Conservation (phyloP, 2,797 vertebrate species). For the Aplochiton taeniatus region DNA sequence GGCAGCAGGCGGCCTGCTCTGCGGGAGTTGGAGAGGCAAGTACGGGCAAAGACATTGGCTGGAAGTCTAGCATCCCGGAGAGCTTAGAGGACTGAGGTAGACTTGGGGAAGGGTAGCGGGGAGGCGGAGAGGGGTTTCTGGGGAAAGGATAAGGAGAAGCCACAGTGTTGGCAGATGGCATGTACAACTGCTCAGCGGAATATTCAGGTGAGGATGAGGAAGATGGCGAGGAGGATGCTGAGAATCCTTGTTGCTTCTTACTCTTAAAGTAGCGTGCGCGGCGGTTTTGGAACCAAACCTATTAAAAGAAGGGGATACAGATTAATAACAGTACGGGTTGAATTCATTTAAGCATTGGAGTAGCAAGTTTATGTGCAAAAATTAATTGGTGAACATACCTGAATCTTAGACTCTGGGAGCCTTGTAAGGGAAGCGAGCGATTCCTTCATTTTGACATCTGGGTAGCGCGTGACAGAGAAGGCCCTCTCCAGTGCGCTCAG, state of each 20-base stretch:
- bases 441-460: constrained; percentile 62
- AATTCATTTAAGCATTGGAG: not conserved
- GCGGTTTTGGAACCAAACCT: constrained; percentile 76
- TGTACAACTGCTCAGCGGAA: not conserved
- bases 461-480: constrained; percentile 66
- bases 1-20: constrained; percentile 13
- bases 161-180: not conserved
- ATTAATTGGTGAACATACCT: constrained; percentile 48
- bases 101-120: constrained; percentile 29
- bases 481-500: constrained; percentile 64
- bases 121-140: constrained; percentile 11
- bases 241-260: constrained; percentile 53
- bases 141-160: constrained; percentile 1
- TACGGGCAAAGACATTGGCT: not conserved
- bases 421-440: constrained; percentile 58
- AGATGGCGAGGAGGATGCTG: not conserved
- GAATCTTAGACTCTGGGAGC: constrained; percentile 70
- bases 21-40: constrained; percentile 14
- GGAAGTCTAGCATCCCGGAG: constrained; percentile 20
- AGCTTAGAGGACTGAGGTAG: constrained; percentile 50
- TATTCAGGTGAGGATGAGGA: not conserved
- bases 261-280: constrained; percentile 70
- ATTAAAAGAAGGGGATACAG: not conserved
- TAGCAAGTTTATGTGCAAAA: not conserved
- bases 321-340: not conserved